Evolutionary conservation across 2,797 vertebrate genomes (phyloP).

Genomic region (Anniella stebbinsi): DNA sequence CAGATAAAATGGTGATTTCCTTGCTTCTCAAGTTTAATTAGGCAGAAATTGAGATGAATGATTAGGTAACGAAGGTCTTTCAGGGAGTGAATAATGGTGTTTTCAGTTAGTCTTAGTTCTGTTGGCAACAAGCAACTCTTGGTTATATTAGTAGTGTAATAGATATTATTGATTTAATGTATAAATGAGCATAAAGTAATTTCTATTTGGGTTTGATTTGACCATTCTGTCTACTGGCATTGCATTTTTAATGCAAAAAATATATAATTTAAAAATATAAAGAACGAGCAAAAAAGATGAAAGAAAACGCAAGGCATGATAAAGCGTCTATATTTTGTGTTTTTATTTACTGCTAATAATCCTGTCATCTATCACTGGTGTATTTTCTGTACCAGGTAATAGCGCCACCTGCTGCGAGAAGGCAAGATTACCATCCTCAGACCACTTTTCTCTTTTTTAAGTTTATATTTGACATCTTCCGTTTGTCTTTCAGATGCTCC

Average conservation of each 20-base stretch:
- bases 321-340: not conserved
- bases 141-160: not conserved
- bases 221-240: not conserved
- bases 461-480: not conserved
- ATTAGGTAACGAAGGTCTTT: not conserved
- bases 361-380: too few species aligned
- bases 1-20: not conserved
- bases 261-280: not conserved
- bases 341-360: not conserved
- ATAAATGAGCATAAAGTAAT: not conserved
- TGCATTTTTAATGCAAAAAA: constrained; percentile 31
- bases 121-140: not conserved
- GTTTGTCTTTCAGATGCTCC: not conserved
- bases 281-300: not conserved
- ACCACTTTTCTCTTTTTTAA: not conserved
- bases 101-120: not conserved
- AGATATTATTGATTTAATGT: not conserved
- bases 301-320: not conserved
- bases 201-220: not conserved
- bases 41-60: not conserved
- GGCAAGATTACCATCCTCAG: not conserved
- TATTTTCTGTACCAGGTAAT: constrained; percentile 36
- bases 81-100: too few species aligned
- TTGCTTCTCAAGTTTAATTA: not conserved
- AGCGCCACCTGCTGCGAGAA: constrained; percentile 64